phyloP scores from a whole-genome alignment of 2,113 vertebrate genomes.

The Tapirus terrestris region DNA sequence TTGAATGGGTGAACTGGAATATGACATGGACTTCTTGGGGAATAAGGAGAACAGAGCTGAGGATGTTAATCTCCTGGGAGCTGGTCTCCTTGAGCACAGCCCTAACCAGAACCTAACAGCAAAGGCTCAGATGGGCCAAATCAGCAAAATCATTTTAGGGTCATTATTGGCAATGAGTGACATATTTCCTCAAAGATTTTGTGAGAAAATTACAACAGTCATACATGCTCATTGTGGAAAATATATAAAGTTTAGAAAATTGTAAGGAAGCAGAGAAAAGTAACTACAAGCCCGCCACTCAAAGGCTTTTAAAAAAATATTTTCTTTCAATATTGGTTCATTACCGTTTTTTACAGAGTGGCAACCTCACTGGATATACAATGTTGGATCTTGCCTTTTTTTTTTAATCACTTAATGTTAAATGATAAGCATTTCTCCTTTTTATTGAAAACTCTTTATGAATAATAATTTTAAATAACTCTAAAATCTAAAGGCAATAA shows the following conservation, averaged over 20 bases:
- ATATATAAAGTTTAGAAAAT: not conserved
- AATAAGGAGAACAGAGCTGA: not conserved
- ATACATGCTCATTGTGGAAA: not conserved
- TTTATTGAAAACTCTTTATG: not conserved
- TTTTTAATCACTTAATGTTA: not conserved
- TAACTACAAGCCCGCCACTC: not conserved
- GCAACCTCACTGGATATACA: not conserved
- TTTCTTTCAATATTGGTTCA: not conserved
- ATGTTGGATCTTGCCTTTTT: not conserved
- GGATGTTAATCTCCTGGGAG: not conserved
- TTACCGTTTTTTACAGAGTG: not conserved
- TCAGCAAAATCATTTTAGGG: conserved; percentile 14
- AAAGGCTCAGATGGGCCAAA: not conserved
- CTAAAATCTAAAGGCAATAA: not conserved
- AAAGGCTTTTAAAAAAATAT: not conserved
- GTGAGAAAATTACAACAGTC: not conserved
- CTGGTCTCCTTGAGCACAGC: not conserved
- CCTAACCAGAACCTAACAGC: not conserved
- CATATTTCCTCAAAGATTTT: not conserved
- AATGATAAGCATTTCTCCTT: not conserved
- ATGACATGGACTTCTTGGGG: not conserved
- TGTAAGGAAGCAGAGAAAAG: conserved; percentile 8
- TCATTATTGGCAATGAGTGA: not conserved
- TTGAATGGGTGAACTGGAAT: not conserved
- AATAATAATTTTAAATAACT: conserved; percentile 17